A percentile compares a stretch with the other conserved stretches of the same genome.
Conservation (phyloP, 2,797 vertebrate genomes). For the Pelodytes ibericus region DNA sequence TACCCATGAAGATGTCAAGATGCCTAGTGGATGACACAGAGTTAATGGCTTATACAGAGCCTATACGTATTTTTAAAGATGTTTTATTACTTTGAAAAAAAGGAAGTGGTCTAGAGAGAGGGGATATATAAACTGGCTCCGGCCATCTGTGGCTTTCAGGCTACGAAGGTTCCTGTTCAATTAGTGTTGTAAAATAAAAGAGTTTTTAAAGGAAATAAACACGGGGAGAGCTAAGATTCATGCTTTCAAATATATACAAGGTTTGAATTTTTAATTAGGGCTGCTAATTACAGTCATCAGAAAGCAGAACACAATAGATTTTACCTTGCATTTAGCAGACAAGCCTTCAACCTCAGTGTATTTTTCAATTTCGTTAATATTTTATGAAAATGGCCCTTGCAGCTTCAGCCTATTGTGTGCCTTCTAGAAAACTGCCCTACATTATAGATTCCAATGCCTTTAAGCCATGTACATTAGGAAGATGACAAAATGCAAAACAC, state of each 20-base stretch:
- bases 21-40: slow-evolving; percentile 73
- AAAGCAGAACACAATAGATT: slow-evolving; percentile 97
- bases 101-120: slow-evolving; percentile 79
- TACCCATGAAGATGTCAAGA: slow-evolving; percentile 66
- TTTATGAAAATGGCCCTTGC: slow-evolving; percentile 99
- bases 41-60: slow-evolving; percentile 79
- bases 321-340: slow-evolving; percentile 89
- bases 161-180: slow-evolving; percentile 82
- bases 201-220: slow-evolving; percentile 99
- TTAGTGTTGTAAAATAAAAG: slow-evolving; percentile 96
- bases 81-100: slow-evolving; percentile 81
- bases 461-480: slow-evolving; percentile 91
- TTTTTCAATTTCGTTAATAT: slow-evolving; percentile 99
- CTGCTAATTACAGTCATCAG: slow-evolving; percentile 99
- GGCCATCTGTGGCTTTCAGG: slow-evolving; percentile 79
- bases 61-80: slow-evolving; percentile 83
- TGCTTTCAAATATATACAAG: slow-evolving; percentile 98
- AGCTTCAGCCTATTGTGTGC: slow-evolving; percentile 96
- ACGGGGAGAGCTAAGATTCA: slow-evolving; percentile 92
- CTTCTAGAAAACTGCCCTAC: slow-evolving; percentile 91
- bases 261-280: slow-evolving; percentile 99
- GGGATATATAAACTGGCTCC: slow-evolving; percentile 82
- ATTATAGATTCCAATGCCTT: slow-evolving; percentile 97
- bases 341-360: slow-evolving; percentile 93
- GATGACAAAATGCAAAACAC: slow-evolving; percentile 91